These are phyloP conservation scores for Physella acuta DNA, from an alignment of 1,140 invertebrate species.

Conservation along the genomic window DNA sequence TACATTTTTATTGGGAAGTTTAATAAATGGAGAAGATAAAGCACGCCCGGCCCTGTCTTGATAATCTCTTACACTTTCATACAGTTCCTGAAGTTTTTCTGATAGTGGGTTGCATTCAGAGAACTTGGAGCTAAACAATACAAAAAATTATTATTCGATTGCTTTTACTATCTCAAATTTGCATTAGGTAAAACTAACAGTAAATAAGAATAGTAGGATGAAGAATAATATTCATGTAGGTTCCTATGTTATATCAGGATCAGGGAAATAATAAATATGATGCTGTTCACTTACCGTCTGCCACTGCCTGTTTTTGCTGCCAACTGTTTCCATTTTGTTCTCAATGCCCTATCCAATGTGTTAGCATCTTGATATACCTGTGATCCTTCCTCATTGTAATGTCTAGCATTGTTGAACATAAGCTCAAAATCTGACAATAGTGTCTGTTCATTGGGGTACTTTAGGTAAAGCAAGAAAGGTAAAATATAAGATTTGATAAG, in stretches of 20 bases:
- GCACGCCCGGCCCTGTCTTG: slow-evolving; percentile 60
- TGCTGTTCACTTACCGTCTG: slow-evolving; percentile 1
- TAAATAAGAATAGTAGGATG: too few relatives aligned
- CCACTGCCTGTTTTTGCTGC: slow-evolving; percentile 15
- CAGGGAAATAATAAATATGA: too few relatives aligned
- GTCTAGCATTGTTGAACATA: slow-evolving; percentile 94
- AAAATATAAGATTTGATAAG: too few relatives aligned
- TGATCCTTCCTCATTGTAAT: slow-evolving; percentile 94
- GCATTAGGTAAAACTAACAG: too few relatives aligned
- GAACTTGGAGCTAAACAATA: slow-evolving; percentile 33
- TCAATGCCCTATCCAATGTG: slow-evolving; percentile 80
- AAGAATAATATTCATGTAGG: too few relatives aligned
- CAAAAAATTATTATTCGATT: not conserved
- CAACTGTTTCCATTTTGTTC: slow-evolving; percentile 73
- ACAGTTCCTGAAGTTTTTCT: slow-evolving; percentile 82
- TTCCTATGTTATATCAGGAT: too few relatives aligned
- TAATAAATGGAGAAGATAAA: slow-evolving; percentile 64
- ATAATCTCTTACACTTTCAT: slow-evolving; percentile 86
- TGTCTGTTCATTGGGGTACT: slow-evolving; percentile 69
- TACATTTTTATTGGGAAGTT: slow-evolving; percentile 80
- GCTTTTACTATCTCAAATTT: too few relatives aligned
- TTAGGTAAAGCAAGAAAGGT: slow-evolving; percentile 25
- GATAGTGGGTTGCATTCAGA: slow-evolving; percentile 45
- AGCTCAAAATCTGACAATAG: slow-evolving; percentile 74
- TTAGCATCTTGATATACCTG: slow-evolving; percentile 93